Evolutionary conservation across 2,888 invertebrate species (phyloP), one percentile per base, ranked within the genome.

Genomic region (Campaea margaritaria): DNA sequence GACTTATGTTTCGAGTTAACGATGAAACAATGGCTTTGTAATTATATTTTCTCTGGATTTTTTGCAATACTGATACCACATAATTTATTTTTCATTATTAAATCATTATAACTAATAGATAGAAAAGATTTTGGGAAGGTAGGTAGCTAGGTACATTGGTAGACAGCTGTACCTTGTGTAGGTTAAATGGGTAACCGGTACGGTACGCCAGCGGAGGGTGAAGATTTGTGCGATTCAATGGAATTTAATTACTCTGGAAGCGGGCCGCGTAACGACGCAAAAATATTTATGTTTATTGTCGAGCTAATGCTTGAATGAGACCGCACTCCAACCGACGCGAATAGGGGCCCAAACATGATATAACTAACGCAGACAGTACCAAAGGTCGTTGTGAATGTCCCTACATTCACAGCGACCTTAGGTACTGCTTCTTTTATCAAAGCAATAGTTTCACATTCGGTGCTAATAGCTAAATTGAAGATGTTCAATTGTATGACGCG

Each of bases 251-350:
- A 91, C 86, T 82, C 79, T 81, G 81, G 74, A 74, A 82, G 79
- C 82, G 81, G 83, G 71, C 79, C 82, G 83, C 81, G 82, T 85
- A 89, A 89, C 87, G 87, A 82, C 81, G 88, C 88, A 89, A 91
- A 92, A 91, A 92, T 92, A 91, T 91, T 91, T 91, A 91, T 89
- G 91, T 88, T 90, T 91, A 91, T 88, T 87, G 91, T 87, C 83
- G 78, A 75, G 74, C 83, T 85, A 87, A 89, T 85, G 84, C 81
- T 78, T 79, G 79, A 79, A 86, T 84, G 86, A 80, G 83, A 88
- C 89, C 91, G 75, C 90, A 86, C 73, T 70, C 68, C 75, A 56
- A 70, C 74, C 73, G 62, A 60, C 67, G 61, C 48, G 49, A 21
- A 48, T 56, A 72, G 71, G 68, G 70, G 62, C 58, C 67, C 58